Conservation (phyloP, 2,797 vertebrate genomes). For the Acanthopagrus latus region DNA sequence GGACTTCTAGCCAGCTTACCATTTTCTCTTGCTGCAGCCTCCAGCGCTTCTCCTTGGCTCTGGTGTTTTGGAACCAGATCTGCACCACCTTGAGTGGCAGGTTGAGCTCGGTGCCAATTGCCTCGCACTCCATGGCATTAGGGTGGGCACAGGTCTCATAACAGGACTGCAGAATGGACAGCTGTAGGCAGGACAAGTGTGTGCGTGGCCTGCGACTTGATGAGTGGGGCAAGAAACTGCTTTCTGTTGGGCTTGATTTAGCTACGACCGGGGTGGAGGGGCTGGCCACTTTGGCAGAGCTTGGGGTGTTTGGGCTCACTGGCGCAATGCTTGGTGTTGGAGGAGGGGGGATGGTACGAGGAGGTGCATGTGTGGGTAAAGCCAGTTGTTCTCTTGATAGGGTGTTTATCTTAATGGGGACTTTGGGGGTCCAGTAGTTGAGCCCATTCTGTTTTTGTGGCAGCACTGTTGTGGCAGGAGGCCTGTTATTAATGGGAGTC, state of each 20-base stretch:
- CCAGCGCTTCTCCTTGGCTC: constrained; percentile 95
- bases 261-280: constrained; percentile 56
- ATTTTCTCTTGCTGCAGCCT: constrained; percentile 88
- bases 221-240: constrained; percentile 85
- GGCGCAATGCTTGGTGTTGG: constrained; percentile 84
- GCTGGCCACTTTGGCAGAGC: constrained; percentile 71
- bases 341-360: constrained; percentile 81
- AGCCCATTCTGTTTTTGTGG: constrained; percentile 87
- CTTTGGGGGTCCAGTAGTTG: constrained; percentile 85
- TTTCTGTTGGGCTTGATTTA: constrained; percentile 81
- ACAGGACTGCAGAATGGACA: constrained; percentile 94
- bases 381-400: constrained; percentile 90
- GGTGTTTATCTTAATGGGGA: constrained; percentile 88
- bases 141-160: constrained; percentile 95
- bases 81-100: constrained; percentile 94
- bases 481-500: constrained; percentile 80
- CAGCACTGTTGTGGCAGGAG: constrained; percentile 57
- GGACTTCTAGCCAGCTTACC: constrained; percentile 67
- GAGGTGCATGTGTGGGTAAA: constrained; percentile 84
- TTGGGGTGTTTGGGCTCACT: constrained; percentile 79
- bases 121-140: constrained; percentile 93
- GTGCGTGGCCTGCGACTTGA: constrained; percentile 91
- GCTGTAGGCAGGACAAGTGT: constrained; percentile 92
- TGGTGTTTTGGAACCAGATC: constrained; percentile 97
- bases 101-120: constrained; percentile 91